phyloP scores from a whole-genome alignment of 2,797 vertebrate genomes.

The Rhynchonycteris naso region DNA sequence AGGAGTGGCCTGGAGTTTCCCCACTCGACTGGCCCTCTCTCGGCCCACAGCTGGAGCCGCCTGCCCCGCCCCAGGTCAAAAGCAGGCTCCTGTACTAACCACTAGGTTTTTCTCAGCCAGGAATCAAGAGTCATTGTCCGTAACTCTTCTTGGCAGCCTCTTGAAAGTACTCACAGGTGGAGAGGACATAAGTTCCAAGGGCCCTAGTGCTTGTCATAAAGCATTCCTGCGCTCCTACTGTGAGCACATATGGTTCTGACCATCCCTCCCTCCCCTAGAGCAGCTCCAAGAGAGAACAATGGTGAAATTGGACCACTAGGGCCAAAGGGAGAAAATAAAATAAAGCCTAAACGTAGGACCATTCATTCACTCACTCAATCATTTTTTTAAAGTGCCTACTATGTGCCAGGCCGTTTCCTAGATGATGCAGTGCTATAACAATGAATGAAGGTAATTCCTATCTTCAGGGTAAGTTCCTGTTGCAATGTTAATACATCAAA shows the following conservation, averaged over 20 bases:
- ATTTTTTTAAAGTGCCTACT: neutral
- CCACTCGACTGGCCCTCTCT: neutral
- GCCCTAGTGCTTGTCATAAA: neutral
- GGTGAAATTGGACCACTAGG: neutral
- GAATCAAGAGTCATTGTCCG: accelerated
- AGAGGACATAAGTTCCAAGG: neutral
- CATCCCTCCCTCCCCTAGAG: neutral
- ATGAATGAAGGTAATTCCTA: neutral
- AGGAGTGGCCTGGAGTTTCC: neutral
- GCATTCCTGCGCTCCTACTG: neutral
- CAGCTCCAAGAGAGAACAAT: neutral
- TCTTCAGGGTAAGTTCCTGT: neutral
- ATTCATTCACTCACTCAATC: neutral
- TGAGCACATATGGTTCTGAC: neutral
- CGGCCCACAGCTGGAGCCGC: accelerated
- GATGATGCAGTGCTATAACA: neutral
- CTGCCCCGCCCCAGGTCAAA: accelerated
- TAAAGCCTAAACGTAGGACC: neutral
- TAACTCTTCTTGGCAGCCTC: neutral
- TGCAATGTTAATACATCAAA: neutral
- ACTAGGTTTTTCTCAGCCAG: accelerated
- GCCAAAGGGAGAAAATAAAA: neutral
- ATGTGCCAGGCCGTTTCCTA: neutral
- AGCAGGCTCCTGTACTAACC: neutral
- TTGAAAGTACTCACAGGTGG: neutral